These are phyloP conservation scores for rabbit (Oryctolagus cuniculus) DNA, from an alignment of 2,113 vertebrate genomes.

Conservation along the genomic window DNA sequence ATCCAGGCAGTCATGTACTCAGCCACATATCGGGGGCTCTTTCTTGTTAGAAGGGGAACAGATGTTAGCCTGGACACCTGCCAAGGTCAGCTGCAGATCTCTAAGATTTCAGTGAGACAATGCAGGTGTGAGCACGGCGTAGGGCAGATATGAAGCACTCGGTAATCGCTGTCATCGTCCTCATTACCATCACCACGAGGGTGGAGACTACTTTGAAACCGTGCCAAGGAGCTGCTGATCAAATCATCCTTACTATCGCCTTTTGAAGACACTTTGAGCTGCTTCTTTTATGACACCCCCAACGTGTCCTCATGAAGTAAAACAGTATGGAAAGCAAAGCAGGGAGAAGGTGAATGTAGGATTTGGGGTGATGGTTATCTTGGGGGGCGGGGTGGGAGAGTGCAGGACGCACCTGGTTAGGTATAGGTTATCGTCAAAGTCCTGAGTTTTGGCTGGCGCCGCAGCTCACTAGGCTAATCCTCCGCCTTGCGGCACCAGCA, in stretches of 20 bases:
- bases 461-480: no score
- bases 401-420: not conserved
- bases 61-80: not conserved
- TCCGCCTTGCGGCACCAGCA: no score
- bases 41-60: not conserved
- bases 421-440: not conserved
- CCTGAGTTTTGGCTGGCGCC: not conserved
- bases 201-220: not conserved
- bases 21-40: not conserved
- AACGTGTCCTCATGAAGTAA: conserved; percentile 5
- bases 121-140: not conserved
- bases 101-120: not conserved
- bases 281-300: not conserved
- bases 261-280: not conserved
- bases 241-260: not conserved
- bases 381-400: not conserved
- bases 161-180: not conserved
- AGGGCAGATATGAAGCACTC: not conserved
- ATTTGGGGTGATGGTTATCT: not conserved
- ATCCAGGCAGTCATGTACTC: not conserved
- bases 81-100: not conserved
- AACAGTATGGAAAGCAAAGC: not conserved
- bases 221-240: not conserved
- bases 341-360: not conserved
- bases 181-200: not conserved